Conservation (phyloP, 2,888 invertebrate species). For the Ichneumoninae sp. region DNA sequence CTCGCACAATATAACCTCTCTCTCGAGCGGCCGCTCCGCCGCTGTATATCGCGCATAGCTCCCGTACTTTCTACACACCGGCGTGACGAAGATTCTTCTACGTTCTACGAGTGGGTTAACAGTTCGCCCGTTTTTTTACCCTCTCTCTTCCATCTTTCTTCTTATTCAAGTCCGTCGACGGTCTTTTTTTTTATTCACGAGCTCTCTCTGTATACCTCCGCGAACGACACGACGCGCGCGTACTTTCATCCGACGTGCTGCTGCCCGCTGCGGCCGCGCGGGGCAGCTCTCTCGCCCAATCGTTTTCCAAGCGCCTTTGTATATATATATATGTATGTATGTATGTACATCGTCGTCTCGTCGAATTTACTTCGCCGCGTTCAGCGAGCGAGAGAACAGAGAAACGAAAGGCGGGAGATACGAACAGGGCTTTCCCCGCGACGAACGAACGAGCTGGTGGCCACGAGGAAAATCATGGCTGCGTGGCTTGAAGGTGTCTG, state of each 20-base stretch:
- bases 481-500: slow-evolving; percentile 6
- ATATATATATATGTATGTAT: background rate
- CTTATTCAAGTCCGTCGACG: slow-evolving; percentile 27
- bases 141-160: slow-evolving; percentile 43
- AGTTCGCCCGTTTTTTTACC: slow-evolving; percentile 34
- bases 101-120: slow-evolving; percentile 58
- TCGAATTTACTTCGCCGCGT: slow-evolving; percentile 45
- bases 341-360: slow-evolving; percentile 22
- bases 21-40: slow-evolving; percentile 1
- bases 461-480: slow-evolving; percentile 43
- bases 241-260: slow-evolving; percentile 56
- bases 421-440: slow-evolving; percentile 32
- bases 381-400: slow-evolving; percentile 25
- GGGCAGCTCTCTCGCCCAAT: slow-evolving; percentile 49
- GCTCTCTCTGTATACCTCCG: slow-evolving; percentile 14
- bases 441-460: slow-evolving; percentile 17
- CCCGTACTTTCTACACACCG: slow-evolving; percentile 62
- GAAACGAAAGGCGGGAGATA: slow-evolving; percentile 28
- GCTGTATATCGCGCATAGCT: slow-evolving; percentile 24
- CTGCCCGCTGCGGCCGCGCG: slow-evolving; percentile 16
- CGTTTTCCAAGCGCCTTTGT: slow-evolving; percentile 40
- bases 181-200: background rate
- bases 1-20: slow-evolving; percentile 40
- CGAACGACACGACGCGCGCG: slow-evolving; percentile 36
- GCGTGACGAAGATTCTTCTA: slow-evolving; percentile 62